phyloP scores from a whole-genome alignment of 1,140 invertebrate species.

The Eurosta solidaginis region DNA sequence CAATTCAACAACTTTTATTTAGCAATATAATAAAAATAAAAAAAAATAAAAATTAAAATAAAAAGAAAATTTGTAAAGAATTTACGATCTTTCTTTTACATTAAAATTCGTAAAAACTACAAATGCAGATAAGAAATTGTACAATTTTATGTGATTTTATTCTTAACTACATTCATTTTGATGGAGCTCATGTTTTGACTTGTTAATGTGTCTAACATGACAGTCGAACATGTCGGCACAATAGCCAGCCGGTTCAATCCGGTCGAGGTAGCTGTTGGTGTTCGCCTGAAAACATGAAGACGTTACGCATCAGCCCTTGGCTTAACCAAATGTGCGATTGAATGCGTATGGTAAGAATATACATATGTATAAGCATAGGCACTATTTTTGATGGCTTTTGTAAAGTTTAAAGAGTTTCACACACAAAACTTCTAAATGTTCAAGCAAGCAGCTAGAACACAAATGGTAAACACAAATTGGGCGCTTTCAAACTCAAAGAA shows the following conservation, averaged over 20 bases:
- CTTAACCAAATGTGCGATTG: background rate
- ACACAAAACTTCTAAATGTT: background rate
- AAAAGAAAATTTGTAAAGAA: background rate
- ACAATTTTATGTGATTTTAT: constrained; percentile 27
- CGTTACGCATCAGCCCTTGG: background rate
- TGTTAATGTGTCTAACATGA: constrained; percentile 22
- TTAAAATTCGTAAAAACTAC: background rate
- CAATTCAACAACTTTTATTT: background rate
- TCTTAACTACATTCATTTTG: background rate
- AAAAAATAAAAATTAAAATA: too few species aligned
- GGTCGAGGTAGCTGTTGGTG: background rate
- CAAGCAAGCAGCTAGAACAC: background rate
- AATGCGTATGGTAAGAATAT: background rate
- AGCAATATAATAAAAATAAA: too few species aligned
- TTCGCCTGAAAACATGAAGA: background rate
- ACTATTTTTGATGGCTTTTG: too few species aligned
- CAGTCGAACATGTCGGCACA: constrained; percentile 8
- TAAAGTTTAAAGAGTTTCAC: background rate
- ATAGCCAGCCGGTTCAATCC: background rate
- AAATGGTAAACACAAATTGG: background rate
- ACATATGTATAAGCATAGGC: background rate
- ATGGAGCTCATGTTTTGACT: constrained; percentile 27
- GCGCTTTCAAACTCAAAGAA: background rate
- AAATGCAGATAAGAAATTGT: constrained; percentile 19
- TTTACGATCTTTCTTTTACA: constrained; percentile 11